Evolutionary conservation across 2,797 vertebrate genomes (phyloP).

Genomic region (Pangasius djambal): DNA sequence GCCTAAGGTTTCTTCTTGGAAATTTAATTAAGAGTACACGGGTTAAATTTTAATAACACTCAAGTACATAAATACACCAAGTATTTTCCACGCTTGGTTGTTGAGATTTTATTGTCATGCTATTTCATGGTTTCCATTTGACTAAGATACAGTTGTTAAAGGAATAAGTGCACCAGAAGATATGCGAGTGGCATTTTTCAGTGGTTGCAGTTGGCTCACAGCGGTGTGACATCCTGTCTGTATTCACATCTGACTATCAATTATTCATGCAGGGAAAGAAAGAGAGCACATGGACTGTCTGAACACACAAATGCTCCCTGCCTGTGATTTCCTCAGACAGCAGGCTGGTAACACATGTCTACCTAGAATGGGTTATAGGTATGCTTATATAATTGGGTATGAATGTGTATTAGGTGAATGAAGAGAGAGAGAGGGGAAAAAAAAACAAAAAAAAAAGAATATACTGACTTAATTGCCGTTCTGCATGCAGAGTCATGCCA

Average conservation of each 20-base stretch:
- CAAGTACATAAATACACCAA: not conserved
- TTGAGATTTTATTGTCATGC: not conserved
- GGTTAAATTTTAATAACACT: not conserved
- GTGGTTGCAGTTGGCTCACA: constrained; percentile 31
- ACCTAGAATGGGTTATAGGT: not conserved
- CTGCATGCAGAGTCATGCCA: not conserved
- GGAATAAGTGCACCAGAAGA: constrained; percentile 36
- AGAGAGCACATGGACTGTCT: constrained; percentile 52
- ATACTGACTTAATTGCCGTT: not conserved
- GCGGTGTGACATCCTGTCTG: constrained; percentile 35
- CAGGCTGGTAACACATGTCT: constrained; percentile 42
- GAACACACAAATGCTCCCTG: constrained; percentile 43
- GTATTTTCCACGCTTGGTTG: not conserved
- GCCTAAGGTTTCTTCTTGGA: not conserved
- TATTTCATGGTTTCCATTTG: not conserved
- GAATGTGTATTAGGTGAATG: not conserved
- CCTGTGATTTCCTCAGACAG: constrained; percentile 46
- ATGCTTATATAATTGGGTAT: not conserved
- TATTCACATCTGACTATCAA: constrained; percentile 53
- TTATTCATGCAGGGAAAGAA: constrained; percentile 63
- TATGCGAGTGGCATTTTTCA: constrained; percentile 24
- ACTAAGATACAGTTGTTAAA: constrained; percentile 23
- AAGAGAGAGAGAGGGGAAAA: no score
- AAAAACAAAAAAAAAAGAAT: not conserved
- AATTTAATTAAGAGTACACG: not conserved